A percentile compares a stretch with the other conserved stretches of the same genome.
Evolutionary conservation across 2,888 invertebrate genomes (phyloP).

Genomic region (Euspilapteryx auroguttella): DNA sequence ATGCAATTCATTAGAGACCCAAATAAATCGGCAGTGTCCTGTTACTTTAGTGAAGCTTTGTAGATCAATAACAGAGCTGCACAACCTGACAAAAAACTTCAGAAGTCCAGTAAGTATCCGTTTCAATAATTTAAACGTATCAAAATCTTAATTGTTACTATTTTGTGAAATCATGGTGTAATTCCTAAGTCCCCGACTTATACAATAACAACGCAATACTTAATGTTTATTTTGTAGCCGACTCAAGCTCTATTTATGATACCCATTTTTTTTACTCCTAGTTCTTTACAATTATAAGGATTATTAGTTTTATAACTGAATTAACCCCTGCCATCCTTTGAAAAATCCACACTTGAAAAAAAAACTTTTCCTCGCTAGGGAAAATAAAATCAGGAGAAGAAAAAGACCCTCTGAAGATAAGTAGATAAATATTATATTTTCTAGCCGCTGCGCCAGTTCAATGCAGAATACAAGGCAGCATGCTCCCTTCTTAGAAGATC

Average conservation of each 20-base stretch:
- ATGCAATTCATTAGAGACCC: conserved; percentile 16
- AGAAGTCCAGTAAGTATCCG: conserved; percentile 26
- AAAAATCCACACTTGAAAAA: too few species aligned
- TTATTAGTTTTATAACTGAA: too few species aligned
- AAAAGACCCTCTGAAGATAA: too few species aligned
- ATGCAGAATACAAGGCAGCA: conserved; percentile 61
- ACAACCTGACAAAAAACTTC: conserved; percentile 26
- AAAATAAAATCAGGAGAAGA: too few species aligned
- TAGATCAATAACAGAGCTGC: conserved; percentile 30
- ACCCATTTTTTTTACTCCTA: too few species aligned
- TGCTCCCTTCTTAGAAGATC: conserved; percentile 54
- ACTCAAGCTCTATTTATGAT: too few species aligned
- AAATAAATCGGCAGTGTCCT: conserved; percentile 21
- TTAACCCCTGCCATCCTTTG: too few species aligned
- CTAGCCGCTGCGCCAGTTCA: conserved; percentile 27
- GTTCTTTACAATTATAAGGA: too few species aligned
- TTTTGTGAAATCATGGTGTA: conserved; percentile 1
- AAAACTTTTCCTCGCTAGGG: too few species aligned
- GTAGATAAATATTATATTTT: conserved; percentile 8
- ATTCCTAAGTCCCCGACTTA: too few species aligned
- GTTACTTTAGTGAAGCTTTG: conserved; percentile 25
- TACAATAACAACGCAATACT: too few species aligned
- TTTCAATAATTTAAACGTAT: background rate
- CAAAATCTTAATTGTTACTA: background rate
- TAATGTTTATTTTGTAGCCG: too few species aligned